phyloP scores from a whole-genome alignment of 2,113 vertebrate species.

The Scatophagus argus region DNA sequence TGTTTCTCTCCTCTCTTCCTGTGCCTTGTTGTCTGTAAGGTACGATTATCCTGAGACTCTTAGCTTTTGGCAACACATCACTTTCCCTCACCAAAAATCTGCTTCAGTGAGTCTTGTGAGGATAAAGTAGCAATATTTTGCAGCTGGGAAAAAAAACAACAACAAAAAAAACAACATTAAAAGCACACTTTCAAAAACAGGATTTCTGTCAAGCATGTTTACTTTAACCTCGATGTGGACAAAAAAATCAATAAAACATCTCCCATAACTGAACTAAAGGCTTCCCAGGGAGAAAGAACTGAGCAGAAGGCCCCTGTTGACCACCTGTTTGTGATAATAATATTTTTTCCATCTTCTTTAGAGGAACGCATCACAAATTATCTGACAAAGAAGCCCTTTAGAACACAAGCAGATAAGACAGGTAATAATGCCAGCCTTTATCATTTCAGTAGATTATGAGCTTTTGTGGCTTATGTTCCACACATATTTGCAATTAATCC shows the following conservation, averaged over 20 bases:
- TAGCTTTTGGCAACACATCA: slow-evolving; percentile 6
- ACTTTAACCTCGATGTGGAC: neutral
- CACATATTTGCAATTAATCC: neutral
- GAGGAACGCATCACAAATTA: neutral
- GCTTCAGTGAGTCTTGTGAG: neutral
- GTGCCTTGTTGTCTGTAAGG: neutral
- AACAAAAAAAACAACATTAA: neutral
- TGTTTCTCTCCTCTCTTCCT: slow-evolving; percentile 16
- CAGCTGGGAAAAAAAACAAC: neutral
- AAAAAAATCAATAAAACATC: too few species aligned
- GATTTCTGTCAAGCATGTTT: neutral
- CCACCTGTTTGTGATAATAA: too few species aligned
- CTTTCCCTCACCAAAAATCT: neutral
- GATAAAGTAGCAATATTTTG: neutral
- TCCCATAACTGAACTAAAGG: too few species aligned
- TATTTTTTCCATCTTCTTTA: neutral
- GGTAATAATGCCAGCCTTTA: neutral
- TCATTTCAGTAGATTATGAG: neutral
- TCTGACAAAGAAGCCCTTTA: too few species aligned
- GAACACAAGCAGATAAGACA: too few species aligned
- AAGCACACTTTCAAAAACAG: neutral
- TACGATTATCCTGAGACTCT: slow-evolving; percentile 29
- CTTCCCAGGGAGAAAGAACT: neutral
- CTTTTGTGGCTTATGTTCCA: neutral
- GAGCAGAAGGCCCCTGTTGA: too few species aligned